Base-by-base conservation (phyloP, 1,140 invertebrate species). In the Ceratina australensis region DNA sequence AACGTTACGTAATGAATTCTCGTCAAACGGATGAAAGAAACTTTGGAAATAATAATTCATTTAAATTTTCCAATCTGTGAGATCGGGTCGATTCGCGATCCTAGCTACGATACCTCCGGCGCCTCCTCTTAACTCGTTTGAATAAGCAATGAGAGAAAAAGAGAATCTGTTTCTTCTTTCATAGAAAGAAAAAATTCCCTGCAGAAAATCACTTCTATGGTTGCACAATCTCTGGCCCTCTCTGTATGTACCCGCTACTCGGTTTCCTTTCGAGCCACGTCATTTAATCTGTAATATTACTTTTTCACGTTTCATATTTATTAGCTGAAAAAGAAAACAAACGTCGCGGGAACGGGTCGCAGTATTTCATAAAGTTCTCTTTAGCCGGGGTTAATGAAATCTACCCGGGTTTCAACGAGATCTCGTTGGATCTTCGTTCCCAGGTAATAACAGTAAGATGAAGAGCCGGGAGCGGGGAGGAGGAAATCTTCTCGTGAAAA, bases 281-380 rank as follows among this genome's bases (percentile, higher is more conserved):
- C 33, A 67, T 76, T 75, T 75, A 67, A 68, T 82, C 57, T 67
- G 57, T 24, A 20, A 79, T 66, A 82, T 82, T 79, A 83, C 71
- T 16, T 59, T 47, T 56, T 20, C 71, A 47, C 2, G 8, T 56
- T n/a, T n/a, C 3, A 47, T 67, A 63, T 22, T 77, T 61, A 49
- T 60, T 33, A 13, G 24, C 54, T 50, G 66, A 67, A 33, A 49
- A 24, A 22, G 15, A 3, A 69, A 15, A 18, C 16, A 54, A n/a
- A n/a, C 4, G 13, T 54, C n/a, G 52, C 52, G 16, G 13, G 16
- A n/a, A 5, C 52, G 16, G 4, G 52, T 42, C 33, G 10, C 2
- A 42, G 33, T 42, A 42, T 42, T 42, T 42, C 5, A 42, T 42
- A 42, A 42, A 42, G 33, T 42, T 42, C 33, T 42, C 33, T 42